Percentiles rank a stretch among this genome's conserved stretches.
Evolutionary conservation across 1,140 invertebrate species (phyloP).

Genomic region (Grapholita molesta): DNA sequence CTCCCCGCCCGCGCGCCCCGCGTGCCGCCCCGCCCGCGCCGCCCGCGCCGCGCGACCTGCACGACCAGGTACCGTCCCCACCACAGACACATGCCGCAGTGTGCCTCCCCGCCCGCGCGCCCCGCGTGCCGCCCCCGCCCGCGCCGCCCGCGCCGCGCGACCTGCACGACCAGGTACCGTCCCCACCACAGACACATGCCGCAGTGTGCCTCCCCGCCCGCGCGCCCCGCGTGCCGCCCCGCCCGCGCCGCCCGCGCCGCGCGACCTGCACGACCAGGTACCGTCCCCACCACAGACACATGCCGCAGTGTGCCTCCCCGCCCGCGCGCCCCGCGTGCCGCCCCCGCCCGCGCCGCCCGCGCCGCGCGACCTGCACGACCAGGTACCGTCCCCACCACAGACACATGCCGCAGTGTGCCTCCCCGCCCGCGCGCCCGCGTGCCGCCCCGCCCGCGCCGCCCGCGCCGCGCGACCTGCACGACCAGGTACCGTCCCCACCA

Average conservation of each 20-base stretch:
- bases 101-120: constrained; percentile 45
- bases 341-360: constrained; percentile 45
- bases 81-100: constrained; percentile 47
- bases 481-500: constrained; percentile 31
- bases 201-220: constrained; percentile 53
- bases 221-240: constrained; percentile 45
- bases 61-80: constrained; percentile 8
- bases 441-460: constrained; percentile 41
- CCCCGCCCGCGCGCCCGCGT: constrained; percentile 46
- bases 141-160: too few species aligned
- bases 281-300: constrained; percentile 34
- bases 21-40: constrained; percentile 34
- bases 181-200: constrained; percentile 54
- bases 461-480: constrained; percentile 41
- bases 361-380: constrained; percentile 38
- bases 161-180: constrained; percentile 25
- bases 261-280: constrained; percentile 44
- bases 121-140: constrained; percentile 36
- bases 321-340: constrained; percentile 42
- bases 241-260: constrained; percentile 45
- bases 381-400: constrained; percentile 38
- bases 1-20: constrained; percentile 42
- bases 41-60: constrained; percentile 44
- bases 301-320: constrained; percentile 48
- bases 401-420: constrained; percentile 46